These are phyloP conservation scores for Drosophila meridiana DNA, from an alignment of 2,888 invertebrate species.

Conservation along the genomic window DNA sequence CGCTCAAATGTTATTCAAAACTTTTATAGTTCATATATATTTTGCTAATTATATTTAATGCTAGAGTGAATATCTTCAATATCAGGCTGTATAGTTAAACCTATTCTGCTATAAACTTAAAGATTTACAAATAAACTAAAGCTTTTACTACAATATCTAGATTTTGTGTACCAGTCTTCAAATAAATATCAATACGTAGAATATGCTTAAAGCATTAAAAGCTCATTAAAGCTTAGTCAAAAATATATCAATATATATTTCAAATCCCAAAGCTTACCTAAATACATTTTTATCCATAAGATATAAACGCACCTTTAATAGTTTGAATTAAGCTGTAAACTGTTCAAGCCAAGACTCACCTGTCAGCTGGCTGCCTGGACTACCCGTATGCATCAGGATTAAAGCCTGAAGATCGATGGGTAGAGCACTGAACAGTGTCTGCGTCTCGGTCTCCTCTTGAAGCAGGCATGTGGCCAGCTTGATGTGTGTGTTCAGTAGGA, in stretches of 20 bases:
- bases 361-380: conserved; percentile 81
- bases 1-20: neutral
- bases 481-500: conserved; percentile 85
- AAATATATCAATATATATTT: neutral
- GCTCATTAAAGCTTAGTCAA: neutral
- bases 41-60: neutral
- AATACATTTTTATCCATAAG: neutral
- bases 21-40: neutral
- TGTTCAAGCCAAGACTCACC: conserved; percentile 56
- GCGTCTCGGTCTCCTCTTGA: conserved; percentile 85
- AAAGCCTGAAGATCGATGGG: conserved; percentile 86
- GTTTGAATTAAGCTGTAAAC: neutral
- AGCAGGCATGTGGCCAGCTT: conserved; percentile 87
- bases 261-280: neutral
- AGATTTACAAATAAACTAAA: neutral
- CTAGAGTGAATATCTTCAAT: too few species aligned
- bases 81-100: too few species aligned
- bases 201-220: neutral
- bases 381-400: conserved; percentile 86
- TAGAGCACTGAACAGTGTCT: conserved; percentile 84
- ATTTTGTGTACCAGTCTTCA: neutral
- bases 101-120: neutral
- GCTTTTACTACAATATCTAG: neutral
- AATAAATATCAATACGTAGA: too few species aligned
- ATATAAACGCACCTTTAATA: neutral